phyloP scores from a whole-genome alignment of 2,888 invertebrate species.

The Eucera pruinosa region DNA sequence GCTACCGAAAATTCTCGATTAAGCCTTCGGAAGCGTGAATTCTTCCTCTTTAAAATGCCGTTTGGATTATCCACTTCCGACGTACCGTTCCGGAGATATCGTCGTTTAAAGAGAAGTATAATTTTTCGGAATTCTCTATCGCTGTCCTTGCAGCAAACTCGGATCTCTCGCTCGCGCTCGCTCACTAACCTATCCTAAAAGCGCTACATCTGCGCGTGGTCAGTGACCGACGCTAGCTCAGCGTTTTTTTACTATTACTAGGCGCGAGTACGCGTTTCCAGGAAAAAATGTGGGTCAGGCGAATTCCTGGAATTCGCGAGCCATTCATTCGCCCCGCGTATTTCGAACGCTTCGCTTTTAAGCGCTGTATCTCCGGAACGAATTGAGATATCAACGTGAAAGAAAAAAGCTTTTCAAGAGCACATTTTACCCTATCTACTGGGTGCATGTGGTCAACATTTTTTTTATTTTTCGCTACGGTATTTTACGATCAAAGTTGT shows the following conservation, averaged over 20 bases:
- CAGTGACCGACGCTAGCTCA: not conserved
- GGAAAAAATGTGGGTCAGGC: not conserved
- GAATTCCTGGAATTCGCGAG: not conserved
- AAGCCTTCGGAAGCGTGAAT: not conserved
- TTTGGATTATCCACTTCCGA: not conserved
- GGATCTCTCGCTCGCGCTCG: not conserved
- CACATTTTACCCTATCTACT: not conserved
- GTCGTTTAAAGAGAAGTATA: not conserved
- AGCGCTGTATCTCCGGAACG: not conserved
- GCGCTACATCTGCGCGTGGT: not conserved
- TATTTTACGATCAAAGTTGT: not conserved
- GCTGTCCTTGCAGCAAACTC: not conserved
- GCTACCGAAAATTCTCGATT: not conserved
- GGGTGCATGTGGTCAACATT: not conserved
- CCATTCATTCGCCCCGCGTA: not conserved
- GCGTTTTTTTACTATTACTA: not conserved
- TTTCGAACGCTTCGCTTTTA: not conserved
- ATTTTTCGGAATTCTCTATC: not conserved
- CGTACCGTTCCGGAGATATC: constrained; percentile 17
- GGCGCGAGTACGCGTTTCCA: constrained; percentile 3
- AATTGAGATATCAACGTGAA: not conserved
- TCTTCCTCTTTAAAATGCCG: constrained; percentile 3
- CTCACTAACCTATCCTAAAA: not conserved
- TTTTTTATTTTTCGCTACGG: not conserved
- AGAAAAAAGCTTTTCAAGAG: not conserved